Conservation (phyloP, 1,140 invertebrate species). For the Ridgeia piscesae region DNA sequence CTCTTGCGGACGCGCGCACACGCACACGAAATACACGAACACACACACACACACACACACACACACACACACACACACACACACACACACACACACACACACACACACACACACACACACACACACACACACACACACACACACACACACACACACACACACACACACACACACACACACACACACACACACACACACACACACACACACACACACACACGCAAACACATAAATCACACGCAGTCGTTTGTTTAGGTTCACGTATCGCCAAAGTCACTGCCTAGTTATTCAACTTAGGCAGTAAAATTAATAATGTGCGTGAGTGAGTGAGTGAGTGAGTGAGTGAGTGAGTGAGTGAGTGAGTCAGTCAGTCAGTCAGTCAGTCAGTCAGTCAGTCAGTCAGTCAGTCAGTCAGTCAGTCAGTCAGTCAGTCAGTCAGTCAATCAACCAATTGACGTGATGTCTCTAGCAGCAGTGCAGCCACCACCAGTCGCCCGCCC, state of each 20-base stretch:
- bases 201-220: background rate
- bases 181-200: background rate
- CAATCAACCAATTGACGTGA: background rate
- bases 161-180: too few relatives aligned
- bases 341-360: slow-evolving; percentile 25
- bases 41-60: background rate
- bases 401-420: background rate
- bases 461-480: background rate
- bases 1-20: too few relatives aligned
- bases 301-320: background rate
- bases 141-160: too few relatives aligned
- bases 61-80: too few relatives aligned
- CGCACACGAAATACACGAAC: too few relatives aligned
- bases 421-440: background rate
- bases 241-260: too few relatives aligned
- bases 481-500: background rate
- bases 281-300: too few relatives aligned
- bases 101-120: background rate
- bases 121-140: background rate
- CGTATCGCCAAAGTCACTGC: too few relatives aligned
- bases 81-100: background rate
- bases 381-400: slow-evolving; percentile 16
- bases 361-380: slow-evolving; percentile 19
- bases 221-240: background rate
- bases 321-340: slow-evolving; percentile 25